Evolutionary conservation across 2,113 vertebrate genomes (phyloP), one percentile per base, ranked within the genome.

Genomic region (Martes martes): DNA sequence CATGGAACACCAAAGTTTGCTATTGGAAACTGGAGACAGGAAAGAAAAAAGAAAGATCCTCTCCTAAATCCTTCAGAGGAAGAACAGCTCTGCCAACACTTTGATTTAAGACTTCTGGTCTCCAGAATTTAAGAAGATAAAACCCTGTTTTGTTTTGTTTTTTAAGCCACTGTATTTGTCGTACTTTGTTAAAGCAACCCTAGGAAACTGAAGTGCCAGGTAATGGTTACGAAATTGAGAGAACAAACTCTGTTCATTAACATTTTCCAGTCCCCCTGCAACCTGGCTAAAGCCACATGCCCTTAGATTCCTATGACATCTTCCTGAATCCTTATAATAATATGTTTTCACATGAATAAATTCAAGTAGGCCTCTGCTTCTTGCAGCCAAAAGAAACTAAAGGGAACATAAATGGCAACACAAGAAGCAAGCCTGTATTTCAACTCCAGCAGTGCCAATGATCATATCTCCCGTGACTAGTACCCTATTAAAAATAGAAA

Each of bases 361-460:
- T 23, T 3, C 24, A 24, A 74, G n/a, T 21, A 36, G 67, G 28
- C 6, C n/a, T 95, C 67, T 65, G 45, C 55, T 76, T 55, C 79
- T 65, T 57, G 55, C 15, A 45, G 47, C n/a, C 59, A 76, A 55
- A 89, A 55, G 45, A 95, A 61, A 36, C 67, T 21, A 90, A 73
- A 65, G 33, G 57, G 10, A 42, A 65, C 57, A 65, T 45, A 71
- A 31, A 52, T 91, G 95, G 73, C 92, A 59, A 73, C 39, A 15
- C 42, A 95, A 98, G 97, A 98, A 98, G 96, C 78, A 71, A 73
- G 45, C 91, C 89, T 97, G 65, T 96, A 97, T 97, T 97, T 94
- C 42, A 67, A 78, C 86, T 57, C 89, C 83, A 96, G 95, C 91
- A 94, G 91, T 92, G 31, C 65, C 76, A 96, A 73, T 81, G 82